phyloP scores from a whole-genome alignment of 2,797 vertebrate genomes.

The Helicolenus hilgendorfi region DNA sequence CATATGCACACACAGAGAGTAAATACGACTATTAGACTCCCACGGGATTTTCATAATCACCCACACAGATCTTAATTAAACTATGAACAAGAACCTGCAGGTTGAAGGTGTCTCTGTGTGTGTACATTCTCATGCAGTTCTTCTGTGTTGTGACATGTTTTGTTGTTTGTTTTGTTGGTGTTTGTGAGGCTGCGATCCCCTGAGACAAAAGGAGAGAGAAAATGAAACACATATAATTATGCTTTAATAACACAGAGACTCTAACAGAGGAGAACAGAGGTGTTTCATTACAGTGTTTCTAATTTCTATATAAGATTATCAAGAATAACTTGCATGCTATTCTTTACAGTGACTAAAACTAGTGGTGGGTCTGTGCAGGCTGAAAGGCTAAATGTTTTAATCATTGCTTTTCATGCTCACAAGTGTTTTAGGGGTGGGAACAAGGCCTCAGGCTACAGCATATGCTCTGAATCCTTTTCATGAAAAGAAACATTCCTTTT shows the following conservation, averaged over 20 bases:
- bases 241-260: background rate
- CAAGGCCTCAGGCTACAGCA: conserved; percentile 45
- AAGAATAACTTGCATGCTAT: background rate
- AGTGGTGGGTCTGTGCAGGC: background rate
- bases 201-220: background rate
- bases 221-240: conserved; percentile 4
- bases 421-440: background rate
- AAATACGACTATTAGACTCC: conserved; percentile 52
- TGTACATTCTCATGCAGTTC: conserved; percentile 1
- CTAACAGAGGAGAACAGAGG: background rate
- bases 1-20: background rate
- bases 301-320: background rate
- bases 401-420: conserved; percentile 5
- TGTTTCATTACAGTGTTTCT: background rate
- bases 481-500: conserved; percentile 49
- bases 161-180: conserved; percentile 48
- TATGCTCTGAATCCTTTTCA: conserved; percentile 39
- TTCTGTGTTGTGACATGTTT: conserved; percentile 44
- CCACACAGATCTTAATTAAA: conserved; percentile 69
- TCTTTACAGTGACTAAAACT: background rate
- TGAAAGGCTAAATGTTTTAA: conserved; percentile 9
- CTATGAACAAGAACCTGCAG: conserved; percentile 60
- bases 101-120: conserved; percentile 13
- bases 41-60: conserved; percentile 52
- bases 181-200: conserved; percentile 1